phyloP scores from a whole-genome alignment of 2,888 invertebrate genomes.

The Calephelis perditalis region DNA sequence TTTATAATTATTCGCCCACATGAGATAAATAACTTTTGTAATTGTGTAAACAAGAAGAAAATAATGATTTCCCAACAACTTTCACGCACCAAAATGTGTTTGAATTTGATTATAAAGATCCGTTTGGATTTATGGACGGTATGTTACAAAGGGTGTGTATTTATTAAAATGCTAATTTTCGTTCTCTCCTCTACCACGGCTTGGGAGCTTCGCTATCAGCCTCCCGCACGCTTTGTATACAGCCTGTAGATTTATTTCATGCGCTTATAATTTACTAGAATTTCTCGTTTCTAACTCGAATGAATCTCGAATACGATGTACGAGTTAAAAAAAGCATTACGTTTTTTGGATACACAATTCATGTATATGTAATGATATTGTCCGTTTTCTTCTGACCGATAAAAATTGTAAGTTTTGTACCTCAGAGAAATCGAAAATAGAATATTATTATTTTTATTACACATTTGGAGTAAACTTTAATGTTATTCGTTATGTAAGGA shows the following conservation, averaged over 20 bases:
- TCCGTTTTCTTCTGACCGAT: too few relatives aligned
- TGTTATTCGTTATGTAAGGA: too few relatives aligned
- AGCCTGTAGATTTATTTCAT: slow-evolving; percentile 73
- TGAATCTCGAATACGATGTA: slow-evolving; percentile 15
- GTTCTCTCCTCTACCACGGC: slow-evolving; percentile 53
- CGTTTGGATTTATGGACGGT: slow-evolving; percentile 68
- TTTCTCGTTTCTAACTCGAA: slow-evolving; percentile 44
- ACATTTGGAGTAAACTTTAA: too few relatives aligned
- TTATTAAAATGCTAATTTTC: slow-evolving; percentile 78
- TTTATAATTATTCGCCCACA: not conserved
- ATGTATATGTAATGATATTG: not conserved
- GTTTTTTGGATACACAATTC: not conserved
- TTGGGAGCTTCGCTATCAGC: slow-evolving; percentile 71
- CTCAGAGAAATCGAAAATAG: too few relatives aligned
- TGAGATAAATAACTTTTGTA: not conserved
- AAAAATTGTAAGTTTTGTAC: too few relatives aligned
- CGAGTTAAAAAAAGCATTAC: not conserved
- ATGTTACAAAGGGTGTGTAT: slow-evolving; percentile 76
- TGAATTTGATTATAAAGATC: slow-evolving; percentile 77
- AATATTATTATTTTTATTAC: too few relatives aligned
- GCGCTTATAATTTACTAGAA: slow-evolving; percentile 46
- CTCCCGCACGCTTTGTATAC: slow-evolving; percentile 72
- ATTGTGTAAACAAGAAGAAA: slow-evolving; percentile 20
- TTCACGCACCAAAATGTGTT: slow-evolving; percentile 60
- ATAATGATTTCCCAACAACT: slow-evolving; percentile 39